Evolutionary conservation across 2,888 invertebrate genomes (phyloP).

Genomic region (Lycaena phlaeas): DNA sequence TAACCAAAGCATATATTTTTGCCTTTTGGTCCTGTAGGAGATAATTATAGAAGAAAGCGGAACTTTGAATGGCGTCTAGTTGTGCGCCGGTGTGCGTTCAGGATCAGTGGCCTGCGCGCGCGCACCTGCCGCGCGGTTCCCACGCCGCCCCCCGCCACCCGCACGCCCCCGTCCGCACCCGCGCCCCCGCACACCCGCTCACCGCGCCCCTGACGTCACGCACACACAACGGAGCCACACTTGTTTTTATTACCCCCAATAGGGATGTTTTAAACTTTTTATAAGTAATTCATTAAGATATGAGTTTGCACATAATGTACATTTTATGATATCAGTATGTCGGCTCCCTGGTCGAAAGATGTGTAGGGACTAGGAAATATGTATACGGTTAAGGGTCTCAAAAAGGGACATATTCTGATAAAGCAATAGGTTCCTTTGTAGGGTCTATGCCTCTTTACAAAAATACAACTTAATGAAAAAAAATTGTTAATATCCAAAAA

Average conservation of each 20-base stretch:
- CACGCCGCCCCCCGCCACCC: conserved; percentile 51
- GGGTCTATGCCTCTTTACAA: no score
- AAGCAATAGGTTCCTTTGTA: no score
- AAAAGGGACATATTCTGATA: no score
- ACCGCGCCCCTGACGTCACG: conserved; percentile 37
- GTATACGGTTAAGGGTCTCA: no score
- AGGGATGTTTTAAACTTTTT: conserved; percentile 6
- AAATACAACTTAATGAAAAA: no score
- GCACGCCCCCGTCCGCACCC: conserved; percentile 20
- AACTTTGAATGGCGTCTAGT: conserved; percentile 50
- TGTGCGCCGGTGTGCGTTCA: conserved; percentile 37
- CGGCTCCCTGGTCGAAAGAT: no score
- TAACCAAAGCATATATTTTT: no score
- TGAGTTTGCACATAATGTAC: no score
- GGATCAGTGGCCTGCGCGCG: conserved; percentile 71
- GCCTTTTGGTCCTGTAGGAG: no score
- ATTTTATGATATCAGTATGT: no score
- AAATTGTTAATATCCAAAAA: no score
- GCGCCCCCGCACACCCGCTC: conserved; percentile 24
- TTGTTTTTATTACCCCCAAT: conserved; percentile 28
- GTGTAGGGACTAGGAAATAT: no score
- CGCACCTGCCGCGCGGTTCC: conserved; percentile 70
- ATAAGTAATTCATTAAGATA: background rate
- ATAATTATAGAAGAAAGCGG: conserved; percentile 32
- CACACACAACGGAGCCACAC: conserved; percentile 52